A percentile compares a stretch with the other conserved stretches of the same genome.
phyloP scores from a whole-genome alignment of 2,888 invertebrate species.

The Oscheius sp. region DNA sequence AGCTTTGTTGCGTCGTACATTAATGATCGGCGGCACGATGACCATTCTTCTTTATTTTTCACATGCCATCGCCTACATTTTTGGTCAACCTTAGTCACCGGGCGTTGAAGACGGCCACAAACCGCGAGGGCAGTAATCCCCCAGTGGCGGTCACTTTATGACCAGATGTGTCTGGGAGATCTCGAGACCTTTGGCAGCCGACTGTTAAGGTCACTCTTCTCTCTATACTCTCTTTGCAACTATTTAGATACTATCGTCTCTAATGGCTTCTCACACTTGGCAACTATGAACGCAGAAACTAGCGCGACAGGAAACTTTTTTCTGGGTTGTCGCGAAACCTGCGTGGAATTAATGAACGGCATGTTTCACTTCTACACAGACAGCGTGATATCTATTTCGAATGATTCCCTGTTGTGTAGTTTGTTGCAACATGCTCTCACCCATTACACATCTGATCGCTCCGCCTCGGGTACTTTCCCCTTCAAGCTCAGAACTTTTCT shows the following conservation, averaged over 20 bases:
- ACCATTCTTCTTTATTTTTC: conserved; percentile 18
- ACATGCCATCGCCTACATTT: conserved; percentile 2
- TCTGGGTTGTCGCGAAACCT: conserved; percentile 14
- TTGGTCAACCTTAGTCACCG: conserved; percentile 6
- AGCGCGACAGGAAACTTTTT: conserved; percentile 14
- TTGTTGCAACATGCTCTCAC: conserved; percentile 23
- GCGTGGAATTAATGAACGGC: conserved; percentile 31
- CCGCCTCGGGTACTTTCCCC: conserved; percentile 22
- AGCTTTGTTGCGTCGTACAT: too few relatives aligned
- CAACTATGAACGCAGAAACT: neutral
- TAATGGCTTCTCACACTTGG: neutral
- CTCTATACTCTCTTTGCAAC: neutral
- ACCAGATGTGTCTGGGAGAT: conserved; percentile 19
- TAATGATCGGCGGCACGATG: too few relatives aligned
- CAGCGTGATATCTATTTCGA: neutral
- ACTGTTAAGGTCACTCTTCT: conserved; percentile 26
- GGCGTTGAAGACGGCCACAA: neutral
- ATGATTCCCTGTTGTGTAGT: too few relatives aligned
- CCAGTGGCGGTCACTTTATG: conserved; percentile 31
- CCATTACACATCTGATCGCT: conserved; percentile 11
- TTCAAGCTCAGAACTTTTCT: neutral
- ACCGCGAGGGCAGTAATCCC: conserved; percentile 11
- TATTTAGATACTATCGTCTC: neutral
- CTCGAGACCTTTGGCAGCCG: conserved; percentile 15
- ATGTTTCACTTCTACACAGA: conserved; percentile 16